Evolutionary conservation across 1,140 invertebrate species (phyloP).

Genomic region (Pentalonia nigronervosa): DNA sequence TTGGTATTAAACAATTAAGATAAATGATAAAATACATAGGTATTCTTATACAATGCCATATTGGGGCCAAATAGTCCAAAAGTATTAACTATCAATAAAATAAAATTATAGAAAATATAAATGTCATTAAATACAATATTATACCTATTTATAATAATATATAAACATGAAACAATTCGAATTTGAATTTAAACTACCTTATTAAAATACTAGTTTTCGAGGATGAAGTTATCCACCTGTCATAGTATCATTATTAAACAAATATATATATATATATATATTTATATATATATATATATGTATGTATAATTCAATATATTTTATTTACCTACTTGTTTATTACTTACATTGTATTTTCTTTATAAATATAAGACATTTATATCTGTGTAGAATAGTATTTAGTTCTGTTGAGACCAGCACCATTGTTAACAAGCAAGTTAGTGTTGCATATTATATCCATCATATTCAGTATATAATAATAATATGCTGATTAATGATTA

Average conservation of each 20-base stretch:
- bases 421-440: not conserved
- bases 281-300: too few species aligned
- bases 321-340: not conserved
- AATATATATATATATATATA: too few species aligned
- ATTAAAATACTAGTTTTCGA: slow-evolving; percentile 13
- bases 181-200: not conserved
- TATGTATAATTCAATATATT: not conserved
- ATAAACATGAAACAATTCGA: not conserved
- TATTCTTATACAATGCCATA: too few species aligned
- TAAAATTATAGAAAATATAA: not conserved
- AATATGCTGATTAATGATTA: too few species aligned
- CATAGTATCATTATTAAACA: not conserved
- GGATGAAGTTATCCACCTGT: not conserved
- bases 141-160: not conserved
- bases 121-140: not conserved
- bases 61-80: not conserved
- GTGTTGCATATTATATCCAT: not conserved
- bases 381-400: not conserved
- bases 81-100: not conserved
- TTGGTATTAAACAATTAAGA: not conserved
- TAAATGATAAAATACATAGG: not conserved
- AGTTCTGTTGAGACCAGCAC: not conserved
- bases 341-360: not conserved
- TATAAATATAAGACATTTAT: not conserved
- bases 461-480: too few species aligned